Conservation (phyloP, 2,888 invertebrate genomes). For the Gisinianus flammeolus region DNA sequence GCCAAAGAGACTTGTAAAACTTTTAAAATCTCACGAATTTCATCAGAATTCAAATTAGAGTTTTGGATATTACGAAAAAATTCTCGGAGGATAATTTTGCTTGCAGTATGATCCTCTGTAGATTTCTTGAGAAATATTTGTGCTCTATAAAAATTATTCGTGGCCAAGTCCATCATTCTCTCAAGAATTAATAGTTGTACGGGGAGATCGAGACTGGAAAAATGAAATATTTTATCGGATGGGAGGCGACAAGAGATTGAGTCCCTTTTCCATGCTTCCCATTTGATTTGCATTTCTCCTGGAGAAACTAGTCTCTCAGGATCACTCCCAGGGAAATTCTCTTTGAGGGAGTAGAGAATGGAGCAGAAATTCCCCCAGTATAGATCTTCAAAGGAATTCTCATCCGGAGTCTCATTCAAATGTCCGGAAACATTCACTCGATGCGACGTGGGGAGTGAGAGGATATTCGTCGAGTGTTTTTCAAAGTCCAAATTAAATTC, state of each 20-base stretch:
- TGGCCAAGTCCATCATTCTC: neutral
- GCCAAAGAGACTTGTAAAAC: conserved; percentile 13
- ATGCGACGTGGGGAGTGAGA: neutral
- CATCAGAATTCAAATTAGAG: conserved; percentile 3
- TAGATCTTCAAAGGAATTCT: conserved; percentile 15
- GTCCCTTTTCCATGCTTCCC: conserved; percentile 11
- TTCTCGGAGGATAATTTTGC: neutral
- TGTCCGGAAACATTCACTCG: neutral
- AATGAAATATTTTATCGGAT: neutral
- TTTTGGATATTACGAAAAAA: conserved; percentile 2
- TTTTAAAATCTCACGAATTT: conserved; percentile 25
- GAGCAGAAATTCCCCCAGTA: conserved; percentile 23
- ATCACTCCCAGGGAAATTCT: neutral
- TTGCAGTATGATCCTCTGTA: neutral
- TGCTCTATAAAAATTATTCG: neutral
- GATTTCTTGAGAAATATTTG: neutral
- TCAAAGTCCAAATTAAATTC: conserved; percentile 17
- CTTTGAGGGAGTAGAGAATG: conserved; percentile 2
- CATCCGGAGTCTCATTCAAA: neutral
- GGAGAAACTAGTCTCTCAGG: neutral
- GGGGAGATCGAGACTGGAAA: neutral
- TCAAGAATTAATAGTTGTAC: neutral
- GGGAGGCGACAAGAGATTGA: conserved; percentile 2
- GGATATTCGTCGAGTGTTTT: neutral
- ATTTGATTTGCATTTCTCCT: conserved; percentile 21